phyloP scores from a whole-genome alignment of 1,140 invertebrate species.

The Diachasmimorpha longicaudata region DNA sequence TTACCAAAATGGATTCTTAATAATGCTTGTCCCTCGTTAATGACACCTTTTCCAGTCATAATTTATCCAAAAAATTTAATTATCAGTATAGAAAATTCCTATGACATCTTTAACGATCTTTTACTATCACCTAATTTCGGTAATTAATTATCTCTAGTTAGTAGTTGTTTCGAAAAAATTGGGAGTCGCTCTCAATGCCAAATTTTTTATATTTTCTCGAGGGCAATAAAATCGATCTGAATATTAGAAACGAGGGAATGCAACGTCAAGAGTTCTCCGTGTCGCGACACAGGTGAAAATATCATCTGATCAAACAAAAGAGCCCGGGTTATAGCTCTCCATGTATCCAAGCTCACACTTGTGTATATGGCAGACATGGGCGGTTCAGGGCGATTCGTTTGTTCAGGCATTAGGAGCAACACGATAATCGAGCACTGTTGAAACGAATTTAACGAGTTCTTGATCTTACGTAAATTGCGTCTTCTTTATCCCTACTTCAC shows the following conservation, averaged over 20 bases:
- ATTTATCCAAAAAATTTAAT: no score
- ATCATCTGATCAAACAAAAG: conserved; percentile 49
- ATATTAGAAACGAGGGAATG: neutral
- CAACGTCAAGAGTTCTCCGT: conserved; percentile 16
- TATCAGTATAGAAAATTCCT: no score
- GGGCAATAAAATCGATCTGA: neutral
- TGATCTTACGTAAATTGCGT: conserved; percentile 33
- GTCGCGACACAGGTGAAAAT: conserved; percentile 45
- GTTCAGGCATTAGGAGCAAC: conserved; percentile 36
- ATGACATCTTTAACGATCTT: no score
- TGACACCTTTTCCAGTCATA: no score
- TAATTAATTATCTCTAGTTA: no score
- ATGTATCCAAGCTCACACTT: neutral
- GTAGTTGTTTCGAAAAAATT: no score
- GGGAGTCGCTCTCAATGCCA: no score
- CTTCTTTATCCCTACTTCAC: conserved; percentile 5
- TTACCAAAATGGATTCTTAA: no score
- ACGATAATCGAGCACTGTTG: conserved; percentile 34
- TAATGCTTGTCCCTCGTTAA: no score
- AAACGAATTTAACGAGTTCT: conserved; percentile 38
- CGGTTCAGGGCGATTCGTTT: conserved; percentile 31
- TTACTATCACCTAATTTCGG: no score
- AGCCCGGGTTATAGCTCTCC: neutral
- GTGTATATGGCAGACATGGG: neutral
- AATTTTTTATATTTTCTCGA: no score